Percentiles rank a stretch among this genome's conserved stretches.
Conservation (phyloP, 1,140 invertebrate species). For the Pseudobourletiella spinata region DNA sequence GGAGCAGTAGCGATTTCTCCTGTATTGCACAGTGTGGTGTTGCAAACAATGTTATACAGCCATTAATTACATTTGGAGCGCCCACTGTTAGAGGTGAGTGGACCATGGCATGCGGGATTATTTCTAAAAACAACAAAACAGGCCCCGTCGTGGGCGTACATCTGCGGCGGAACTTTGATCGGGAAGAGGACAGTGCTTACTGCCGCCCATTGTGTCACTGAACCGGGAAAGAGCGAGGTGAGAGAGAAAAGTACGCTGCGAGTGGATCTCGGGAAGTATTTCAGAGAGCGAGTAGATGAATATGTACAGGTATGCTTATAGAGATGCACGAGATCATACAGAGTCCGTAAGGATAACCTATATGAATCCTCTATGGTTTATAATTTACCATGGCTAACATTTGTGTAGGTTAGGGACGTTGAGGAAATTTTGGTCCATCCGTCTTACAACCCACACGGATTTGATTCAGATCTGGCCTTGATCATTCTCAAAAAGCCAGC, state of each 20-base stretch:
- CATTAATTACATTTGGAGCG: conserved; percentile 18
- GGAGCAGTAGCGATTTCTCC: conserved; percentile 2
- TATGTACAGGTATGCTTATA: conserved; percentile 25
- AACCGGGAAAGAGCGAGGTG: conserved; percentile 1
- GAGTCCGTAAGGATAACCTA: too few relatives aligned
- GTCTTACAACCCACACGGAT: conserved; percentile 30
- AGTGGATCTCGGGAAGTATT: conserved; percentile 28
- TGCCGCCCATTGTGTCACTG: conserved; percentile 31
- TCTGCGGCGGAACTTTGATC: conserved; percentile 24
- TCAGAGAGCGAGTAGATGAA: conserved; percentile 21
- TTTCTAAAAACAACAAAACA: conserved; percentile 7
- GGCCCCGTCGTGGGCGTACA: conserved; percentile 11
- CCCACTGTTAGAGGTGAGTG: conserved; percentile 15
- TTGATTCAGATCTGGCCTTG: conserved; percentile 33
- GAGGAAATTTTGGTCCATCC: conserved; percentile 20
- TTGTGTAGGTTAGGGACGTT: too few relatives aligned
- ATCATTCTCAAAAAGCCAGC: conserved; percentile 20
- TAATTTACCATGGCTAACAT: too few relatives aligned
- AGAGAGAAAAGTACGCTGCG: conserved; percentile 5
- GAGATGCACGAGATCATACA: too few relatives aligned
- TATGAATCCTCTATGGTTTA: too few relatives aligned
- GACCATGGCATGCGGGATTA: conserved; percentile 24
- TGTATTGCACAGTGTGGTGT: conserved; percentile 19
- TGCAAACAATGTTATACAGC: conserved; percentile 7
- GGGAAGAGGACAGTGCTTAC: conserved; percentile 16